These are phyloP conservation scores for Trichomalopsis sarcophagae DNA, from an alignment of 1,140 invertebrate species.

Conservation along the genomic window DNA sequence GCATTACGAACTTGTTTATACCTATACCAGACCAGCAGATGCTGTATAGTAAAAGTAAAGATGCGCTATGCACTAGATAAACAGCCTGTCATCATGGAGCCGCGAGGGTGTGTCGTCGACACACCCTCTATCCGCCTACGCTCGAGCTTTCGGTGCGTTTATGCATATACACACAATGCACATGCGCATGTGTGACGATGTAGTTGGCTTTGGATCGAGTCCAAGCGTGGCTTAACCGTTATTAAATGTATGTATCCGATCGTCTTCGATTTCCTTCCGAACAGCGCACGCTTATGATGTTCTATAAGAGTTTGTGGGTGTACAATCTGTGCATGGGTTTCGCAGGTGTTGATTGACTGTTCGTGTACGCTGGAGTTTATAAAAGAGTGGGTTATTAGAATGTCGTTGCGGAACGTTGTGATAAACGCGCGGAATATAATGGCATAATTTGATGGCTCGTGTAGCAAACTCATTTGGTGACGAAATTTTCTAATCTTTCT, in stretches of 20 bases:
- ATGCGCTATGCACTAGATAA: not conserved
- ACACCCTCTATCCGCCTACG: conserved; percentile 10
- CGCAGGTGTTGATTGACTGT: no score
- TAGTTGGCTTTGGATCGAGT: not conserved
- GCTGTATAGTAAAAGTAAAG: not conserved
- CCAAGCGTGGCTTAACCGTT: not conserved
- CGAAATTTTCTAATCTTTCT: not conserved
- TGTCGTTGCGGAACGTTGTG: not conserved
- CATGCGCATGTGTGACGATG: no score
- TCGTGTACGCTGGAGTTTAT: not conserved
- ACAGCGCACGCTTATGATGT: no score
- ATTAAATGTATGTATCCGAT: not conserved
- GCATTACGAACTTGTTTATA: not conserved
- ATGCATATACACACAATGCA: not conserved
- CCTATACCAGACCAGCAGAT: no score
- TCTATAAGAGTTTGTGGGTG: no score
- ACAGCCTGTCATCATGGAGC: not conserved
- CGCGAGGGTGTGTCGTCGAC: conserved; percentile 2
- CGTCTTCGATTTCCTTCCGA: conserved; percentile 6
- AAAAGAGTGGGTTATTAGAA: not conserved
- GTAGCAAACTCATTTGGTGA: not conserved
- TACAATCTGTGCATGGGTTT: no score
- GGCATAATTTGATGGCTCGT: not conserved
- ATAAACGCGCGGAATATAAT: not conserved
- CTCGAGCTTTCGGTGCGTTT: not conserved